A percentile compares a stretch with the other conserved stretches of the same genome.
phyloP scores from a whole-genome alignment of 2,113 vertebrate genomes.

The Antechinus stuartii region DNA sequence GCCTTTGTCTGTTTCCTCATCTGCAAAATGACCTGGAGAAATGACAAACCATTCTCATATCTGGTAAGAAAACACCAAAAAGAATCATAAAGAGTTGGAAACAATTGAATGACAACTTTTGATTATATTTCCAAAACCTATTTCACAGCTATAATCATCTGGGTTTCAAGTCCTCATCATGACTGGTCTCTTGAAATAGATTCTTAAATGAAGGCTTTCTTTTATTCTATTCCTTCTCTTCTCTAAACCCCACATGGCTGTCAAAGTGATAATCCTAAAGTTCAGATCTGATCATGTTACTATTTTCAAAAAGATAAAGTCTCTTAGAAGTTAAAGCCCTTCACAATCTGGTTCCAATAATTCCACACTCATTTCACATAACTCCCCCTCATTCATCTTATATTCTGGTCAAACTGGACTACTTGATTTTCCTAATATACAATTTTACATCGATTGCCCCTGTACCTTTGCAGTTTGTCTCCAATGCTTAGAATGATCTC shows the following conservation, averaged over 20 bases:
- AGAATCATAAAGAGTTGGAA: too few relatives aligned
- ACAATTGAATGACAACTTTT: neutral
- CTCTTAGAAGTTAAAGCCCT: neutral
- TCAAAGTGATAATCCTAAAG: neutral
- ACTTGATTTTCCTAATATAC: neutral
- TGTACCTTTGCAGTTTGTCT: neutral
- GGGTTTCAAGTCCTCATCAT: neutral
- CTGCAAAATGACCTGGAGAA: too few relatives aligned
- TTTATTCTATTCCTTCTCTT: neutral
- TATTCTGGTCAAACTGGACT: neutral
- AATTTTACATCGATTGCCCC: neutral
- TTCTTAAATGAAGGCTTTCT: neutral
- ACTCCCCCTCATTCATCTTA: neutral
- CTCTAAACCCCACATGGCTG: neutral
- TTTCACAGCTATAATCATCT: neutral
- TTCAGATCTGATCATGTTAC: neutral
- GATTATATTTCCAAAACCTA: neutral
- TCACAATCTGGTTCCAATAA: neutral
- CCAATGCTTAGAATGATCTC: neutral
- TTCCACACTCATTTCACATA: neutral
- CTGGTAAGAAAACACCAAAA: too few relatives aligned
- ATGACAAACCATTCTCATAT: too few relatives aligned
- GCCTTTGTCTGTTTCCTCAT: too few relatives aligned
- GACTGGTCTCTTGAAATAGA: neutral
- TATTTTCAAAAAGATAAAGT: neutral